A percentile compares a stretch with the other conserved stretches of the same genome.
These are phyloP conservation scores for Pempheris klunzingeri DNA, from an alignment of 2,797 vertebrate genomes.

Conservation along the genomic window DNA sequence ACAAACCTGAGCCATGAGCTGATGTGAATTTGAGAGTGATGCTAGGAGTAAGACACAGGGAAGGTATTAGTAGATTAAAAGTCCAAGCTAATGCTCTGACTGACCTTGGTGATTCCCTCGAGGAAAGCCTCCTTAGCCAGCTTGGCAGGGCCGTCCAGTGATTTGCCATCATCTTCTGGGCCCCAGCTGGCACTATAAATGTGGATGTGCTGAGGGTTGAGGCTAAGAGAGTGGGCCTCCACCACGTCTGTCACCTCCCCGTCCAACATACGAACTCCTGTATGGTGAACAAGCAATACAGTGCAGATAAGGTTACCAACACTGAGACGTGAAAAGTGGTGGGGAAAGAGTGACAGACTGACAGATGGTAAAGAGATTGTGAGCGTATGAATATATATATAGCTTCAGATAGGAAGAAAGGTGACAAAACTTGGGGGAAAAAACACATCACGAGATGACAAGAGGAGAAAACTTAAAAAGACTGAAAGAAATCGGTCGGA, in stretches of 20 bases:
- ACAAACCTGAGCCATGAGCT: background rate
- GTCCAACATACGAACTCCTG: constrained; percentile 98
- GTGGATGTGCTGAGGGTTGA: constrained; percentile 95
- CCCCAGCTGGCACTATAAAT: constrained; percentile 99
- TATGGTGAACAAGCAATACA: constrained; percentile 1
- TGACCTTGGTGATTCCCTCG: constrained; percentile 92
- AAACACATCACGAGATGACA: constrained; percentile 20
- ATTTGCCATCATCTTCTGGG: constrained; percentile 96
- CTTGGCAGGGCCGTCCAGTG: constrained; percentile 95
- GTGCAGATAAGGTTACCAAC: constrained; percentile 19
- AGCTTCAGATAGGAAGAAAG: constrained; percentile 31
- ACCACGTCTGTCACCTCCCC: constrained; percentile 97
- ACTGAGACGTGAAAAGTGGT: constrained; percentile 8
- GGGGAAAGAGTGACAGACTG: constrained; percentile 37
- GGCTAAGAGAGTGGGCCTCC: constrained; percentile 94
- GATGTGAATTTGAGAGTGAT: constrained; percentile 29
- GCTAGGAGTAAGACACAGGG: constrained; percentile 9
- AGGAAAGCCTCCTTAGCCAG: constrained; percentile 95
- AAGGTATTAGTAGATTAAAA: constrained; percentile 34
- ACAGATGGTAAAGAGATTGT: constrained; percentile 28
- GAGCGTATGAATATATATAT: constrained; percentile 21
- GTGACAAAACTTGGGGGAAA: constrained; percentile 40
- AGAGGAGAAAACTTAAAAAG: constrained; percentile 33
- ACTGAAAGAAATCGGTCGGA: constrained; percentile 33
- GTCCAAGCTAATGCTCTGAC: constrained; percentile 43